Evolutionary conservation across 2,888 invertebrate genomes (phyloP).

Genomic region (Onthophagus sagittarius): DNA sequence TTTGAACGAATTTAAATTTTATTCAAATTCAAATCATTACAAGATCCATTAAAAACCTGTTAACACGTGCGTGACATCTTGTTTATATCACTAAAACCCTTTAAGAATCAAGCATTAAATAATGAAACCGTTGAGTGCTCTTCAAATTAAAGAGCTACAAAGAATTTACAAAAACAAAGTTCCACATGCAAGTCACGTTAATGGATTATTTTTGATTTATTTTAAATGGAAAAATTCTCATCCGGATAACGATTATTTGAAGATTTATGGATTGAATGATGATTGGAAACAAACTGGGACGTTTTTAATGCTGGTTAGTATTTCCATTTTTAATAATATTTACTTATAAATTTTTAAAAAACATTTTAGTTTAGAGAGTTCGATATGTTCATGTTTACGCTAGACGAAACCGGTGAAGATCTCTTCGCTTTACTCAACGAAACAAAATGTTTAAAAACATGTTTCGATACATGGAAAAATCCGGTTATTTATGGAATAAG

Average conservation of each 20-base stretch:
- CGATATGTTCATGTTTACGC: conserved; percentile 1
- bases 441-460: not conserved
- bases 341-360: too few species aligned
- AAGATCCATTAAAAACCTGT: too few species aligned
- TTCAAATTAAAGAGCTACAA: conserved; percentile 11
- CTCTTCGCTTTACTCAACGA: not conserved
- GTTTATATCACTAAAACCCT: too few species aligned
- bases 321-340: too few species aligned
- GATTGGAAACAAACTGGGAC: conserved; percentile 19
- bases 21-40: too few species aligned
- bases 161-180: conserved; percentile 17
- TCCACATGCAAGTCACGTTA: conserved; percentile 15
- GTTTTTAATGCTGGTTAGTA: conserved; percentile 15
- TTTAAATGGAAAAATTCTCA: conserved; percentile 18
- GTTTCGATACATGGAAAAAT: not conserved
- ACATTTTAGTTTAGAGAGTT: conserved; percentile 28
- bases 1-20: too few species aligned
- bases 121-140: not conserved
- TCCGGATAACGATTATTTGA: conserved; percentile 12
- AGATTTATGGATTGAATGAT: conserved; percentile 12
- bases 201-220: conserved; percentile 14
- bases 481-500: not conserved
- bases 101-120: too few species aligned
- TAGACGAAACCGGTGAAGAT: not conserved
- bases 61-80: too few species aligned